phyloP scores from a whole-genome alignment of 1,140 invertebrate genomes.

The Calephelis virginiensis region DNA sequence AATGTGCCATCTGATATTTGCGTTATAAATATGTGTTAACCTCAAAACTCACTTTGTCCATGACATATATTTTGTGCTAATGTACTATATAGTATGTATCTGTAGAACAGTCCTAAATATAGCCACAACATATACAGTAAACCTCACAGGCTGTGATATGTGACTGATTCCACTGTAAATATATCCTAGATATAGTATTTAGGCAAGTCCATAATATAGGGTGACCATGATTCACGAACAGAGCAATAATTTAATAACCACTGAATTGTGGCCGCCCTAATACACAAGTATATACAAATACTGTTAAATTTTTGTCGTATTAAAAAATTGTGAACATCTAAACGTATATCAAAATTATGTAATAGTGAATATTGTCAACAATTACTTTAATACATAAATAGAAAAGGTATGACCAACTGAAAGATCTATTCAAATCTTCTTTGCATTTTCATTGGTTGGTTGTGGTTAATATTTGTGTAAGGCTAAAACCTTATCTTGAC shows the following conservation, averaged over 20 bases:
- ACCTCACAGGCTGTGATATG: slow-evolving; percentile 55
- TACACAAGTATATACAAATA: slow-evolving; percentile 8
- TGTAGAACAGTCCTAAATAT: slow-evolving; percentile 41
- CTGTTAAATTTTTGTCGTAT: slow-evolving; percentile 9
- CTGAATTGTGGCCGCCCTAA: slow-evolving; percentile 22
- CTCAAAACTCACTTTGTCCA: not conserved
- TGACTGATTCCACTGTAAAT: slow-evolving; percentile 55
- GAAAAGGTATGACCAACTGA: too few species aligned
- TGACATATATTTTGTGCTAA: slow-evolving; percentile 30
- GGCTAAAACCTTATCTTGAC: too few species aligned
- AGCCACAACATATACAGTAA: slow-evolving; percentile 31
- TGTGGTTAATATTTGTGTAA: too few species aligned
- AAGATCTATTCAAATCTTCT: too few species aligned
- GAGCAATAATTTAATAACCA: slow-evolving; percentile 22
- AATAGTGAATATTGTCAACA: too few species aligned
- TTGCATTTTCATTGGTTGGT: too few species aligned
- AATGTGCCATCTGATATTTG: too few species aligned
- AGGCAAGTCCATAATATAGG: slow-evolving; percentile 23
- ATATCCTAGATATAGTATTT: slow-evolving; percentile 43
- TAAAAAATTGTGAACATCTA: too few species aligned
- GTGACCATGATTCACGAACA: not conserved
- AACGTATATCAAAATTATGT: too few species aligned
- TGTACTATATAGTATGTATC: slow-evolving; percentile 23
- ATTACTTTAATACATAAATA: too few species aligned
- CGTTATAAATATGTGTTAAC: slow-evolving; percentile 1